Percentiles rank a stretch among this genome's conserved stretches.
Conservation (phyloP, 2,888 invertebrate genomes). For the Plebejus anna region DNA sequence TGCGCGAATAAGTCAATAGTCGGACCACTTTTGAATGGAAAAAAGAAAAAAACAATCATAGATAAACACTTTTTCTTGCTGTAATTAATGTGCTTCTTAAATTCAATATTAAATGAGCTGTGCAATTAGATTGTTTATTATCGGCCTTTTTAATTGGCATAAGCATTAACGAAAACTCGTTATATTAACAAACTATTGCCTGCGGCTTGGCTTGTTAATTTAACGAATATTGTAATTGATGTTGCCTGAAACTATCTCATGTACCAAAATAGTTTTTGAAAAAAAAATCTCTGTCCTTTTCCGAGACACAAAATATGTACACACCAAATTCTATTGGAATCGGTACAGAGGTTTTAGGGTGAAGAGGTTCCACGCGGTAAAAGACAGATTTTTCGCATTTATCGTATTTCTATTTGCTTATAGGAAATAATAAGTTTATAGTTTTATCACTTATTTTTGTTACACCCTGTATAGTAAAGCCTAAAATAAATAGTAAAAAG, state of each 20-base stretch:
- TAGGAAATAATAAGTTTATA: too few species aligned
- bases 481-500: neutral
- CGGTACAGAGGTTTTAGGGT: too few species aligned
- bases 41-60: conserved; percentile 6
- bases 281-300: too few species aligned
- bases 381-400: too few species aligned
- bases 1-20: neutral
- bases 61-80: neutral
- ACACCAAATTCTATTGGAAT: too few species aligned
- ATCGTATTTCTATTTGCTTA: too few species aligned
- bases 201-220: neutral
- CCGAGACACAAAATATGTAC: too few species aligned
- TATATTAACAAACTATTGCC: neutral
- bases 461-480: too few species aligned
- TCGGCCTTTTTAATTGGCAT: conserved; percentile 11
- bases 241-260: neutral
- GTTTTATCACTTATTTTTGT: too few species aligned
- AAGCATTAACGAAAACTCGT: neutral
- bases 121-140: neutral
- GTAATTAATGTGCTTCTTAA: conserved; percentile 4
- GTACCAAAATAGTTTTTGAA: too few species aligned
- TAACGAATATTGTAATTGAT: neutral
- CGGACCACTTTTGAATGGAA: conserved; percentile 2
- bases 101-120: neutral
- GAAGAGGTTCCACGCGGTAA: too few species aligned